Evolutionary conservation across 2,113 vertebrate genomes (phyloP).

Genomic region (Craseonycteris thonglongyai): DNA sequence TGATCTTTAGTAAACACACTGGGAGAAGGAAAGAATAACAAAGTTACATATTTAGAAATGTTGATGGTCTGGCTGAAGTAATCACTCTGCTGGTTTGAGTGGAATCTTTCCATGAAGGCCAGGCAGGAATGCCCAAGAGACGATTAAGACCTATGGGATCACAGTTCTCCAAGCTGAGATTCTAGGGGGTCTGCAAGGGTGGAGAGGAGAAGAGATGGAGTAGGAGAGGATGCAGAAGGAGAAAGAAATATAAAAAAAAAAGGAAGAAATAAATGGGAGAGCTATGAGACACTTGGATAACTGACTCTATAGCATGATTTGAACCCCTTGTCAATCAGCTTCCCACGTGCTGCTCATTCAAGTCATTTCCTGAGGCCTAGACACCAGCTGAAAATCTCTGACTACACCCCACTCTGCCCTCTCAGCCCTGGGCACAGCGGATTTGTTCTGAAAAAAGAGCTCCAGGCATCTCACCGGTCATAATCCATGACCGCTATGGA

Average conservation of each 20-base stretch:
- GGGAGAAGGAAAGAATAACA: background rate
- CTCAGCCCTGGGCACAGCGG: background rate
- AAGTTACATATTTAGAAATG: slow-evolving; percentile 56
- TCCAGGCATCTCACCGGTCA: slow-evolving; percentile 90
- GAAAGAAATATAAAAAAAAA: background rate
- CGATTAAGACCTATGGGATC: background rate
- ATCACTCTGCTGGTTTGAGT: slow-evolving; percentile 28
- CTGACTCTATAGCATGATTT: background rate
- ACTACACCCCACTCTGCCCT: accelerated
- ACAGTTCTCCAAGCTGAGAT: background rate
- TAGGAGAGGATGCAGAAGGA: background rate
- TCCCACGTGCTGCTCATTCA: accelerated
- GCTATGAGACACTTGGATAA: background rate
- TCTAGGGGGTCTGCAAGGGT: background rate
- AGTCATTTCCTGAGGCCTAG: background rate
- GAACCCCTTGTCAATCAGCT: background rate
- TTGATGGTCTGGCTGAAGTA: slow-evolving; percentile 4
- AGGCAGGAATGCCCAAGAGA: background rate
- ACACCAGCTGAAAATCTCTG: background rate
- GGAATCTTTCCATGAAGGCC: slow-evolving; percentile 3
- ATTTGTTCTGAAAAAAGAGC: background rate
- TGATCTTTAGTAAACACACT: slow-evolving; percentile 61
- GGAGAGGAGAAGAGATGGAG: background rate
- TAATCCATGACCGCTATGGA: slow-evolving; percentile 99
- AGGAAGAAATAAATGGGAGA: background rate